Evolutionary conservation across 2,888 invertebrate species (phyloP), one percentile per base, ranked within the genome.

Genomic region (Pristionchus maxplancki): DNA sequence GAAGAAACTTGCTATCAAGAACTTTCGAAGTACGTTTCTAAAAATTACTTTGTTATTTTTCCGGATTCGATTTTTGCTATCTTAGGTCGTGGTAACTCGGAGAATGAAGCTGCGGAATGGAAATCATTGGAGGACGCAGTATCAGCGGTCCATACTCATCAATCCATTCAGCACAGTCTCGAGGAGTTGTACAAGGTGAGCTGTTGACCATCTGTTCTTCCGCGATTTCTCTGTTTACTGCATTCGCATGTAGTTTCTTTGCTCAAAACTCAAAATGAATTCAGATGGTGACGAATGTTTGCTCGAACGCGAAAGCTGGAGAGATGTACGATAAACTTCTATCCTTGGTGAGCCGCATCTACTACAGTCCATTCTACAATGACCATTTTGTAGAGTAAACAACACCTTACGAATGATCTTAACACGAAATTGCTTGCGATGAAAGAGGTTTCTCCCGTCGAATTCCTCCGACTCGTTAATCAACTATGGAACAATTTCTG

Each of bases 201-300:
- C 44, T 81, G 0, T 8, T 28, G 11, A 13, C 15, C 5, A 13
- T n/a, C 11, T n/a, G n/a, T n/a, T n/a, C n/a, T n/a, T n/a, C n/a
- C n/a, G n/a, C n/a, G n/a, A n/a, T n/a, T n/a, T n/a, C n/a, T n/a
- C n/a, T n/a, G n/a, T n/a, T n/a, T n/a, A n/a, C n/a, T n/a, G n/a
- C n/a, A n/a, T n/a, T n/a, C n/a, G n/a, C n/a, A n/a, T n/a, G n/a
- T n/a, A n/a, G n/a, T n/a, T n/a, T n/a, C n/a, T n/a, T n/a, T n/a
- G n/a, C n/a, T n/a, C n/a, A n/a, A n/a, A n/a, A n/a, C n/a, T n/a
- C n/a, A n/a, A n/a, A 17, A 37, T 53, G 1, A 17, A n/a, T 86
- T 86, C 67, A 87, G 87, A 87, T 78, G 78, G 87, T 87, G 6
- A 87, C 78, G 31, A 87, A 78, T 37, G 34, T 87, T 9, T 87